phyloP scores from a whole-genome alignment of 2,113 vertebrate genomes.

The Aplodontia rufa region DNA sequence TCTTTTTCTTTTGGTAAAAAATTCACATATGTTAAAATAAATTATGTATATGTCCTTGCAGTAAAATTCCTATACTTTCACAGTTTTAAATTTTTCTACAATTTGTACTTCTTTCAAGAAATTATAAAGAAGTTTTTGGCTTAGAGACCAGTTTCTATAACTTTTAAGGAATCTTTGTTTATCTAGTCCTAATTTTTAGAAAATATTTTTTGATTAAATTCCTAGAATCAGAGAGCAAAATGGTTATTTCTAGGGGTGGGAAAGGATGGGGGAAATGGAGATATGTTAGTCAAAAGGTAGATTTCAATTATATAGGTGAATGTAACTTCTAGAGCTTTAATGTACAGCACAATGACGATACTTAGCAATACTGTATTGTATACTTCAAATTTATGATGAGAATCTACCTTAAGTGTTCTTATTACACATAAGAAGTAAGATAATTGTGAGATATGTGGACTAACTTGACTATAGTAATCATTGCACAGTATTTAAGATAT shows the following conservation, averaged over 20 bases:
- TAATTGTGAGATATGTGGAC: background rate
- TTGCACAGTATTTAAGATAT: background rate
- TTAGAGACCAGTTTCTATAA: background rate
- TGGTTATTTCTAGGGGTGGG: background rate
- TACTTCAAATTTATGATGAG: background rate
- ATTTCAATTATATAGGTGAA: background rate
- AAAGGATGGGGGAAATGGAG: background rate
- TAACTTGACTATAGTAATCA: background rate
- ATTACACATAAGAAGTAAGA: background rate
- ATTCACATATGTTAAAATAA: constrained; percentile 38
- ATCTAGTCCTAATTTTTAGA: constrained; percentile 32
- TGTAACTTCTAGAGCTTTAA: background rate
- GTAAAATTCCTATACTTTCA: constrained; percentile 7
- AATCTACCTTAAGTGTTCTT: background rate
- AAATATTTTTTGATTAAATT: constrained; percentile 1
- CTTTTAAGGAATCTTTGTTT: constrained; percentile 27
- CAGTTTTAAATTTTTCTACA: constrained; percentile 28
- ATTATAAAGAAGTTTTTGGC: constrained; percentile 3
- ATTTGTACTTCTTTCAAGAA: background rate
- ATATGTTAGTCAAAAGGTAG: background rate
- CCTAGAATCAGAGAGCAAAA: background rate
- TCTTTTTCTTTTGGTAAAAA: constrained; percentile 32
- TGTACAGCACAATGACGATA: background rate
- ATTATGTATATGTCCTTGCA: background rate
- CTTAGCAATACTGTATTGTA: background rate